These are phyloP conservation scores for Glossosoma conforme DNA, from an alignment of 1,140 invertebrate species.

Conservation along the genomic window DNA sequence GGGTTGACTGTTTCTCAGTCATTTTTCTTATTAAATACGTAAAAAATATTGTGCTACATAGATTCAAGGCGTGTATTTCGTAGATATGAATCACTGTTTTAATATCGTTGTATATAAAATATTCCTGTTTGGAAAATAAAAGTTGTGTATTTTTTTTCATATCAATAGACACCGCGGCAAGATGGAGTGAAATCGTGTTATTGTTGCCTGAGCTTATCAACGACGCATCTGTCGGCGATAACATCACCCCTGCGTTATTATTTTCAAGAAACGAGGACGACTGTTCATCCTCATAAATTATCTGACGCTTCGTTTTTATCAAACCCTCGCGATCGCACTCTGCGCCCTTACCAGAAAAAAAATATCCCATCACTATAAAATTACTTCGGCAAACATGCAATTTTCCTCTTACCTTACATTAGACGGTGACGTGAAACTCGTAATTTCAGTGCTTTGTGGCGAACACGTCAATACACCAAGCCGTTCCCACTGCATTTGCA, in stretches of 20 bases:
- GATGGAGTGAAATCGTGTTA: not conserved
- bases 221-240: not conserved
- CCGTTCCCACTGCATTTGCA: too few relatives aligned
- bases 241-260: conserved; percentile 1
- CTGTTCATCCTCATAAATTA: conserved; percentile 10
- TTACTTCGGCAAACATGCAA: conserved; percentile 25
- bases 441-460: conserved; percentile 22
- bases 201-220: not conserved
- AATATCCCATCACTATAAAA: conserved; percentile 22
- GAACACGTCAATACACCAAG: too few relatives aligned
- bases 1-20: too few relatives aligned
- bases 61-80: too few relatives aligned
- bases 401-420: conserved; percentile 26
- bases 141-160: conserved; percentile 1
- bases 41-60: too few relatives aligned
- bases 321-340: conserved; percentile 10
- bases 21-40: too few relatives aligned
- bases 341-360: conserved; percentile 11
- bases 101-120: too few relatives aligned
- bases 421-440: conserved; percentile 21
- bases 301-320: conserved; percentile 18
- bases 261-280: not conserved
- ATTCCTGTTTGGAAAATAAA: too few relatives aligned
- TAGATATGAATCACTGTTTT: too few relatives aligned
- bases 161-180: conserved; percentile 1